Evolutionary conservation across 23 tunicate species (phyloP).

Genomic region (Trididemnum clinides): DNA sequence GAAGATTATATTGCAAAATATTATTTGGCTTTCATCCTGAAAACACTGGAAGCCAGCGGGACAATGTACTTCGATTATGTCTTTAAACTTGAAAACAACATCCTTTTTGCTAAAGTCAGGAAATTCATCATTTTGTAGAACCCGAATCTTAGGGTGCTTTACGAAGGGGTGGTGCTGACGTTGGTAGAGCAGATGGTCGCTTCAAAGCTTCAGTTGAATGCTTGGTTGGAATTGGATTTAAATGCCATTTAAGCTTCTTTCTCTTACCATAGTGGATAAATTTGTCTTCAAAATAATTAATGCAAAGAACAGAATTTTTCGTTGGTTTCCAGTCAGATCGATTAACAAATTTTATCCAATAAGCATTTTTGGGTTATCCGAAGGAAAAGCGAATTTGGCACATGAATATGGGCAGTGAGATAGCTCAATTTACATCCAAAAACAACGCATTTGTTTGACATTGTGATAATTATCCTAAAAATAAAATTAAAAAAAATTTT

Average conservation of each 20-base stretch:
- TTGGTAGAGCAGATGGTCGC: conserved; percentile 15
- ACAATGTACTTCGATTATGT: not conserved
- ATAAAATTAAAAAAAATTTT: no score
- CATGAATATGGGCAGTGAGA: not conserved
- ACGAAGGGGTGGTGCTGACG: not conserved
- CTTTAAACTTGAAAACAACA: not conserved
- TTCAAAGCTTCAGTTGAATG: not conserved
- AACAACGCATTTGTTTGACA: conserved; percentile 21
- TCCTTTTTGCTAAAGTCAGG: not conserved
- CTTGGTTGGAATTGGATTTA: conserved; percentile 6
- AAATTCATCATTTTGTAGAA: conserved; percentile 13
- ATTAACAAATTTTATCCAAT: conserved; percentile 31
- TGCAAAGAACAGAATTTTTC: conserved; percentile 10
- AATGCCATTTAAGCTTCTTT: not conserved
- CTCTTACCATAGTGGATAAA: not conserved
- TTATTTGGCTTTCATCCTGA: not conserved
- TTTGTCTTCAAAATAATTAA: conserved; percentile 5
- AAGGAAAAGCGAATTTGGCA: conserved; percentile 26
- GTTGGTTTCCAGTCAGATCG: conserved; percentile 23
- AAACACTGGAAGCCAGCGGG: not conserved
- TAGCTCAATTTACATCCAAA: conserved; percentile 23
- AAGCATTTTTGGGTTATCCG: not conserved
- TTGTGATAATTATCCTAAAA: no score
- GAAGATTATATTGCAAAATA: not conserved
- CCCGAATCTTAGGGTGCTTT: conserved; percentile 11